A percentile compares a stretch with the other conserved stretches of the same genome.
Evolutionary conservation across 2,113 vertebrate species (phyloP).

Genomic region (Hemiprocne comata): DNA sequence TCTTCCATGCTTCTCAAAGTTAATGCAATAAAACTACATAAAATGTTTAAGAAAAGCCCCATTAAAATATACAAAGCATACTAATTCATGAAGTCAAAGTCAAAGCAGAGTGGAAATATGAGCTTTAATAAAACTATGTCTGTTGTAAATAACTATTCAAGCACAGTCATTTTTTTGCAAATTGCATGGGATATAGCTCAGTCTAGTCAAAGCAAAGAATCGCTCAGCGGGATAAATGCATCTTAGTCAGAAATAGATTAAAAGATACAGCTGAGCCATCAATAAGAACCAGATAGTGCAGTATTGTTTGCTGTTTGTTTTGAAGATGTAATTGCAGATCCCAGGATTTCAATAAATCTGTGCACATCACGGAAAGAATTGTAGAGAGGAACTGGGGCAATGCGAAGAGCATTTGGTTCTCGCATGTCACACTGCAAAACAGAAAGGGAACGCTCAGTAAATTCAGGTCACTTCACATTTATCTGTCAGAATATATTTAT

Average conservation of each 20-base stretch:
- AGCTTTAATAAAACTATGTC: slow-evolving; percentile 68
- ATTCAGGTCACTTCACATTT: background rate
- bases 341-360: slow-evolving; percentile 82
- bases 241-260: slow-evolving; percentile 62
- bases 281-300: slow-evolving; percentile 16
- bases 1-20: slow-evolving; percentile 34
- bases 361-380: slow-evolving; percentile 93
- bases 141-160: slow-evolving; percentile 68
- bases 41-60: slow-evolving; percentile 59
- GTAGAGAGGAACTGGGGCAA: slow-evolving; percentile 93
- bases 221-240: slow-evolving; percentile 52
- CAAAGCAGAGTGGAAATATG: slow-evolving; percentile 59
- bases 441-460: background rate
- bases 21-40: slow-evolving; percentile 49
- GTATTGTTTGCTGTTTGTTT: slow-evolving; percentile 45
- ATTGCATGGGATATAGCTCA: slow-evolving; percentile 37
- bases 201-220: slow-evolving; percentile 40
- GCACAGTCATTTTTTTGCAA: slow-evolving; percentile 59
- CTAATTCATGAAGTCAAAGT: slow-evolving; percentile 63
- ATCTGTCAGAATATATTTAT: background rate
- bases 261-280: slow-evolving; percentile 53
- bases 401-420: slow-evolving; percentile 85
- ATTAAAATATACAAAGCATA: slow-evolving; percentile 67
- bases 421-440: slow-evolving; percentile 89
- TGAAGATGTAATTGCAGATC: slow-evolving; percentile 73